A percentile compares a stretch with the other conserved stretches of the same genome.
Conservation (phyloP, 1,140 invertebrate genomes). For the Cataglyphis hispanica region DNA sequence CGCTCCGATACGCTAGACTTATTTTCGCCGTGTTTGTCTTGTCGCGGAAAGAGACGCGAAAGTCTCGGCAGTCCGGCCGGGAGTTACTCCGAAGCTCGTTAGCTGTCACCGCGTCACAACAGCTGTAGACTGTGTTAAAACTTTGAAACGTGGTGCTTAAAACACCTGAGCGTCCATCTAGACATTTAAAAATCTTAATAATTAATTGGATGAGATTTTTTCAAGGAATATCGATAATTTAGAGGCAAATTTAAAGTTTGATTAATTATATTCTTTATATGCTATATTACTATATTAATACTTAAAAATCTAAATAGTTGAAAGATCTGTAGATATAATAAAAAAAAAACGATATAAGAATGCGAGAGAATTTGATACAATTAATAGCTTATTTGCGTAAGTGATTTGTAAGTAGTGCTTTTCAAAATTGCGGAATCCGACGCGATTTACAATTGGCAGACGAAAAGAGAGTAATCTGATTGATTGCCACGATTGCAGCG, state of each 20-base stretch:
- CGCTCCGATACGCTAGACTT: slow-evolving; percentile 30
- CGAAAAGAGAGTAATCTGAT: slow-evolving; percentile 61
- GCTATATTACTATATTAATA: neutral
- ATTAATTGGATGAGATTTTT: no score
- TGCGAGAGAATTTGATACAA: neutral
- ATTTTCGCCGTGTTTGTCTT: slow-evolving; percentile 38
- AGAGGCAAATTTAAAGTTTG: neutral
- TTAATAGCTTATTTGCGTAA: neutral
- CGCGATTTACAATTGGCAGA: slow-evolving; percentile 63
- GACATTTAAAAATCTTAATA: neutral
- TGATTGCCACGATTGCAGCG: slow-evolving; percentile 51
- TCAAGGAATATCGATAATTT: neutral
- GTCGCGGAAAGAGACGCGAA: neutral
- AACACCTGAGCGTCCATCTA: neutral
- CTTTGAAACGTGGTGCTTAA: neutral
- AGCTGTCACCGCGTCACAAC: neutral
- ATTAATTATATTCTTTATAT: neutral
- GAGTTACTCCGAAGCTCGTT: neutral
- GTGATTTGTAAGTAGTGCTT: slow-evolving; percentile 2
- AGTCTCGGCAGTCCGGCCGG: no score
- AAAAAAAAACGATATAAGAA: neutral
- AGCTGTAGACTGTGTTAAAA: neutral
- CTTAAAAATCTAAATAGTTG: neutral
- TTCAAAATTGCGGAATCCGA: slow-evolving; percentile 27
- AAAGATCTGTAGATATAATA: neutral